Percentiles rank a stretch among this genome's conserved stretches.
Evolutionary conservation across 1,140 invertebrate genomes (phyloP).

Genomic region (Cylas formicarius): DNA sequence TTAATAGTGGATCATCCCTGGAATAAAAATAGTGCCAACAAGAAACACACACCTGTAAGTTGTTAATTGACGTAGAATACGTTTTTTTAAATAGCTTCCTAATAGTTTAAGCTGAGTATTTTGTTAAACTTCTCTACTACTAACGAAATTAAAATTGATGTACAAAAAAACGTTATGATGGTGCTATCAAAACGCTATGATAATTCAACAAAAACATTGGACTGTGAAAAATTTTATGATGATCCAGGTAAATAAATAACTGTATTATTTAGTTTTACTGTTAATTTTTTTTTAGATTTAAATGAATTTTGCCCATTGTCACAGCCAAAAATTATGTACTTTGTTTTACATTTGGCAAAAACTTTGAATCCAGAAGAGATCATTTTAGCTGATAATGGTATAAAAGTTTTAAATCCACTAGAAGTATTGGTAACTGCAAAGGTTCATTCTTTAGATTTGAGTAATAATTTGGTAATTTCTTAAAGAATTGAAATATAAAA

Average conservation of each 20-base stretch:
- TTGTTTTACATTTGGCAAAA: constrained; percentile 45
- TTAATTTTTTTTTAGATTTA: constrained; percentile 33
- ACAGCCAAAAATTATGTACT: constrained; percentile 42
- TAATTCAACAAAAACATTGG: constrained; percentile 34
- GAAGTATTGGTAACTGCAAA: constrained; percentile 38
- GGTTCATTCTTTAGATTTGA: constrained; percentile 42
- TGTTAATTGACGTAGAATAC: constrained; percentile 3
- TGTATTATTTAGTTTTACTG: constrained; percentile 6
- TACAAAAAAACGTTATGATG: constrained; percentile 41
- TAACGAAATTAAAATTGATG: constrained; percentile 44
- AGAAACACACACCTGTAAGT: constrained; percentile 18
- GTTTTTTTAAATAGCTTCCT: too few relatives aligned
- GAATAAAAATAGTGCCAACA: constrained; percentile 30
- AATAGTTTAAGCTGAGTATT: constrained; percentile 42
- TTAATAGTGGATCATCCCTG: constrained; percentile 42
- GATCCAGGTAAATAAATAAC: constrained; percentile 37
- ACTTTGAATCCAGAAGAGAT: constrained; percentile 38
- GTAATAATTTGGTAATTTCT: constrained; percentile 42
- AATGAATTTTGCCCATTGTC: constrained; percentile 45
- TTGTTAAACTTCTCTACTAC: constrained; percentile 44
- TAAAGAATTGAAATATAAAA: constrained; percentile 2
- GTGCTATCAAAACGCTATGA: constrained; percentile 42
- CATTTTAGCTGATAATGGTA: constrained; percentile 43
- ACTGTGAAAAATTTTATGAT: constrained; percentile 44
- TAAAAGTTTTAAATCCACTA: constrained; percentile 38